Evolutionary conservation across 1,140 invertebrate species (phyloP), one percentile per base, ranked within the genome.

Genomic region (Oreohelix idahoensis): DNA sequence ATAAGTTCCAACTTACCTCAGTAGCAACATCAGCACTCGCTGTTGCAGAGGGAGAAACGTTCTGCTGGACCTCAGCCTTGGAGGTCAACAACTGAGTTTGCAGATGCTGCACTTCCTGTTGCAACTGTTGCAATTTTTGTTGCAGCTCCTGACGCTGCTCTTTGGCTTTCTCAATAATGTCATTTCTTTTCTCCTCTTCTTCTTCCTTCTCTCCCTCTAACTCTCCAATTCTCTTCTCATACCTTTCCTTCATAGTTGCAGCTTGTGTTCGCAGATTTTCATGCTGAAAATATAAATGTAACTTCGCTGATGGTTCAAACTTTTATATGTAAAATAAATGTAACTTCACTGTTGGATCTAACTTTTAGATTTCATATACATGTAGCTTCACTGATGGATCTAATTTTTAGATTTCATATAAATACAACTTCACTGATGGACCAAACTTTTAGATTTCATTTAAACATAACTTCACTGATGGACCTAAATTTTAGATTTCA

Each of bases 151-250:
- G 84, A 49, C 76, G 69, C 36, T 83, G 82, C 29, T 86, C 66
- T 42, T 73, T 83, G 38, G 70, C 86, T 74, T 79, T 79, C n/a
- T 80, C 58, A 32, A 76, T 79, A 51, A 87, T 15, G 53, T 84
- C 79, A 45, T 76, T 79, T n/a, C 74, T 81, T 53, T 74, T 79
- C 38, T 88, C 85, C 38, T 84, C 36, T 26, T 83, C 69, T 42
- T 85, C 63, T n/a, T 89, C 88, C 38, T 78, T 81, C 71, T 90
- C 89, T 42, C 87, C 84, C 69, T 91, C 71, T n/a, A 92, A 77
- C 51, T 92, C 91, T 66, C 84, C 80, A 39, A 92, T 90, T 39
- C 87, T 85, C 15, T 89, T 86, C 76, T 92, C 91, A 83, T 92
- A 92, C 53, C 85, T 85, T 42, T 91, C 89, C 71, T 92, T 92